These are phyloP conservation scores for Choloepus didactylus DNA, from an alignment of 2,797 vertebrate genomes.

Conservation along the genomic window DNA sequence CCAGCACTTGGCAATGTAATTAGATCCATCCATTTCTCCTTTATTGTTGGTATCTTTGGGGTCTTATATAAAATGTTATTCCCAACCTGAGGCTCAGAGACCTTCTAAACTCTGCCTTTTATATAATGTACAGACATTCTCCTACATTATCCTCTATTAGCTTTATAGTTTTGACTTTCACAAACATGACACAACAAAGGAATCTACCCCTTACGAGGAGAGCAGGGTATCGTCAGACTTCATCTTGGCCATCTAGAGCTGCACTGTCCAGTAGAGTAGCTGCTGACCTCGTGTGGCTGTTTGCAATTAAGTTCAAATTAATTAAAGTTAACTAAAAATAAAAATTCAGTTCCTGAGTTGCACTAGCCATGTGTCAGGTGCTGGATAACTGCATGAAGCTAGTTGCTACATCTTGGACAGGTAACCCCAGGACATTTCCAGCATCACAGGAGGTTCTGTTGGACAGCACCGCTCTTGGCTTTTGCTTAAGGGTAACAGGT, in stretches of 20 bases:
- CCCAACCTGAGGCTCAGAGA: background rate
- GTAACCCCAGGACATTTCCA: background rate
- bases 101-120: background rate
- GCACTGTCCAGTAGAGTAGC: too few species aligned
- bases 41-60: background rate
- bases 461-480: background rate
- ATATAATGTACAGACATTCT: background rate
- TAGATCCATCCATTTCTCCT: background rate
- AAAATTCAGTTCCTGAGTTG: background rate
- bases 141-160: background rate
- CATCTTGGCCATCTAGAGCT: background rate
- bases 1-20: background rate
- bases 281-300: too few species aligned
- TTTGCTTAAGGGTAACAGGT: background rate
- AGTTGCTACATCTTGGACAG: background rate
- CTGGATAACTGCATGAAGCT: fast-evolving
- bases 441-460: too few species aligned
- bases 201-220: too few species aligned
- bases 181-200: background rate
- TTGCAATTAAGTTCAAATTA: too few species aligned
- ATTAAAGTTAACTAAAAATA: too few species aligned
- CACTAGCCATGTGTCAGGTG: background rate
- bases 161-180: background rate
- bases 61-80: background rate
- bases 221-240: background rate